Conservation (phyloP, 2,797 vertebrate species). For the Lacerta bilineata region DNA sequence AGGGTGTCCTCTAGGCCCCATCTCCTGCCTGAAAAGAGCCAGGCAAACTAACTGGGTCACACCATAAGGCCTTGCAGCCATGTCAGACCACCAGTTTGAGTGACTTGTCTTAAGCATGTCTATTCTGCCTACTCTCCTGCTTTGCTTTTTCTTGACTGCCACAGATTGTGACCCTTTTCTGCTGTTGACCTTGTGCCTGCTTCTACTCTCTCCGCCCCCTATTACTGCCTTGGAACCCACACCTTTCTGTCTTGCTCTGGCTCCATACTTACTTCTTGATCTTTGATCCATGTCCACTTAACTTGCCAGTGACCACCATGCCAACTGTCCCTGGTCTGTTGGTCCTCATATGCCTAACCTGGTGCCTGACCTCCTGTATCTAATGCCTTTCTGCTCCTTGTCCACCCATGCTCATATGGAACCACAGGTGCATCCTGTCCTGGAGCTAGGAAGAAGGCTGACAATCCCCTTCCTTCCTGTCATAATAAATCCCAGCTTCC, state of each 20-base stretch:
- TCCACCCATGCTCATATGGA: background rate
- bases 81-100: background rate
- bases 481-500: background rate
- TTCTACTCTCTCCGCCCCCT: too few relatives aligned
- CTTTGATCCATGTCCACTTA: background rate
- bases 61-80: background rate
- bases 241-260: background rate
- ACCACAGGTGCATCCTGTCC: too few relatives aligned
- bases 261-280: background rate
- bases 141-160: too few relatives aligned
- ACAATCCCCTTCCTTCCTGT: background rate
- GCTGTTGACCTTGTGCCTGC: background rate
- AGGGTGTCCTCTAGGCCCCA: background rate
- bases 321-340: background rate
- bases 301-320: background rate
- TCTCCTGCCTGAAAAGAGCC: background rate
- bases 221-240: background rate
- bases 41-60: background rate
- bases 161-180: background rate
- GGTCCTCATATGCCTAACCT: background rate
- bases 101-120: background rate
- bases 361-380: background rate
- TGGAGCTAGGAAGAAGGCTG: background rate
- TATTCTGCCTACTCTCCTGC: too few relatives aligned
- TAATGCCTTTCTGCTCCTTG: background rate